Conservation (phyloP, 92 coral and sea anemone species). For the Parazoanthus atlanticus region DNA sequence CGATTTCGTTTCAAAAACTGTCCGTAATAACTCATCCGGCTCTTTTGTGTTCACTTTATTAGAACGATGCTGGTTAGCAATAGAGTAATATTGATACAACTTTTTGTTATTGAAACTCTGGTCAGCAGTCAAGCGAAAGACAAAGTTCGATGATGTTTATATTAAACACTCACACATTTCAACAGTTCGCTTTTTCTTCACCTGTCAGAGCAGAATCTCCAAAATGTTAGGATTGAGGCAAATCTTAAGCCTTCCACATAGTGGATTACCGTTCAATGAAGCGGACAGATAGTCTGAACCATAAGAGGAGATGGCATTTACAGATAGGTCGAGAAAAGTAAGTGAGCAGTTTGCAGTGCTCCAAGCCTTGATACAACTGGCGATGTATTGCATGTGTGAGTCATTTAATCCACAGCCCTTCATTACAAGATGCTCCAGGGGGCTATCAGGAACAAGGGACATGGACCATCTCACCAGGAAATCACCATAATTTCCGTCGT, state of each 20-base stretch:
- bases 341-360: not conserved
- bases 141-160: too few species aligned
- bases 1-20: too few species aligned
- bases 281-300: not conserved
- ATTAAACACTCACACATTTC: too few species aligned
- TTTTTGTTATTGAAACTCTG: too few species aligned
- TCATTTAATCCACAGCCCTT: not conserved
- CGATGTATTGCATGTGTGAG: not conserved
- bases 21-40: too few species aligned
- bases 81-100: too few species aligned
- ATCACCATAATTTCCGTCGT: not conserved
- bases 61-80: too few species aligned
- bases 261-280: not conserved
- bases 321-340: not conserved
- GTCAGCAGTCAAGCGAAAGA: too few species aligned
- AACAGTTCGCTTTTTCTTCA: too few species aligned
- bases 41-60: too few species aligned
- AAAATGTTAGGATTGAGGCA: not conserved
- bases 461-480: slow-evolving; percentile 9
- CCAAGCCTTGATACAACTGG: slow-evolving; percentile 3
- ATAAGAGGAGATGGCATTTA: not conserved
- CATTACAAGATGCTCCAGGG: not conserved
- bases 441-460: not conserved
- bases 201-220: too few species aligned
- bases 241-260: not conserved